A percentile compares a stretch with the other conserved stretches of the same genome.
phyloP scores from a whole-genome alignment of 2,888 invertebrate species.

The Chaetoderma sp. region DNA sequence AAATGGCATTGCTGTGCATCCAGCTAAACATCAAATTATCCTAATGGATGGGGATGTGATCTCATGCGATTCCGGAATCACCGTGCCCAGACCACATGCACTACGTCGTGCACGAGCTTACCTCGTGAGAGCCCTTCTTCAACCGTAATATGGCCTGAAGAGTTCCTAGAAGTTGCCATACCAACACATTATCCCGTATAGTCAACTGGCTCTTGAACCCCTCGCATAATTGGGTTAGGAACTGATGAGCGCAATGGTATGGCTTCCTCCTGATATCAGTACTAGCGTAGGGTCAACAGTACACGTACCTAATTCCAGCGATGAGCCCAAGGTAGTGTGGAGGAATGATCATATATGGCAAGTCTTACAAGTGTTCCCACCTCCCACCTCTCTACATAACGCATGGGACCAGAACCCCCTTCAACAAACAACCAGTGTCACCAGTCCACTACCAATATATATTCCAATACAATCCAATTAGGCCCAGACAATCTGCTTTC shows the following conservation, averaged over 20 bases:
- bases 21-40: conserved; percentile 28
- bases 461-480: conserved; percentile 8
- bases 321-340: background rate
- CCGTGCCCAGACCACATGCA: background rate
- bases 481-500: conserved; percentile 31
- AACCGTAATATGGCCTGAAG: conserved; percentile 30
- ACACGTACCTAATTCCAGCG: conserved; percentile 22
- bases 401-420: too few relatives aligned
- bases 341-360: conserved; percentile 33
- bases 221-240: too few relatives aligned
- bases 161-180: conserved; percentile 25
- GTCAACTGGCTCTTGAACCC: too few relatives aligned
- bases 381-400: background rate
- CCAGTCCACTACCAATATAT: background rate
- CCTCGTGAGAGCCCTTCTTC: conserved; percentile 16
- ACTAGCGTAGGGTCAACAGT: conserved; percentile 25
- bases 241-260: too few relatives aligned
- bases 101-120: conserved; percentile 20
- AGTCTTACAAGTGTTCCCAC: conserved; percentile 12
- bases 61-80: background rate
- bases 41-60: conserved; percentile 16
- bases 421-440: too few relatives aligned
- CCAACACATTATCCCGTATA: background rate
- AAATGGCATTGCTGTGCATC: conserved; percentile 40
- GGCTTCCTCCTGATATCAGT: conserved; percentile 20